Conservation (phyloP, 2,797 vertebrate genomes). For the Tenualosa ilisha region DNA sequence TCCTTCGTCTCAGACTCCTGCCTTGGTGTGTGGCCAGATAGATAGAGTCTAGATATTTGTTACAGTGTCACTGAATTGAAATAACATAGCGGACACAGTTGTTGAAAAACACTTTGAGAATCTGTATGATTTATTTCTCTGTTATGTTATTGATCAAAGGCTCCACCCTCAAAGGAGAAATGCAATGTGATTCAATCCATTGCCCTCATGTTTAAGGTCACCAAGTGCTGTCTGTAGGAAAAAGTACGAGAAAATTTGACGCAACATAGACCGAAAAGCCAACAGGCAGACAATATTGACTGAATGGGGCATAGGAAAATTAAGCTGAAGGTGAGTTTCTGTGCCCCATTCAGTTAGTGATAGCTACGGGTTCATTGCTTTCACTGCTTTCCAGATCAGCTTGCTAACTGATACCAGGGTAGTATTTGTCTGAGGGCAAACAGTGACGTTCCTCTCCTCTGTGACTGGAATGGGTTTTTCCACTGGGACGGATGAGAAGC, state of each 20-base stretch:
- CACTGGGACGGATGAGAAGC: neutral
- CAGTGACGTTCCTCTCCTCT: neutral
- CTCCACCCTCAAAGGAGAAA: no score
- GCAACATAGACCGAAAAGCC: no score
- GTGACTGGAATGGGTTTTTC: neutral
- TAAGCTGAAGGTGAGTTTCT: no score
- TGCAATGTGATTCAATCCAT: no score
- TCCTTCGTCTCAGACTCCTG: neutral
- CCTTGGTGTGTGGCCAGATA: neutral
- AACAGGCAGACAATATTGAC: no score
- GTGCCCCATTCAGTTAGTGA: no score
- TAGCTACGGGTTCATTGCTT: no score
- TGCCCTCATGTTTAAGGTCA: no score
- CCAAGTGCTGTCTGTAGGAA: no score
- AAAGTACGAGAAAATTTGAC: no score
- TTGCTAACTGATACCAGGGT: neutral
- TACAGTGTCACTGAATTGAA: neutral
- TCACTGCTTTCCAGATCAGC: neutral
- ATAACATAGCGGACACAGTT: neutral
- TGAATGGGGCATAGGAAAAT: no score
- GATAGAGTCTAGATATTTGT: neutral
- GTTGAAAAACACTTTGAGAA: neutral
- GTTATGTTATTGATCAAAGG: neutral
- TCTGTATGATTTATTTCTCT: neutral
- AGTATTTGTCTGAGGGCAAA: neutral